Base-by-base conservation (phyloP, 1,140 invertebrate genomes). In the Trachymyrmex septentrionalis region DNA sequence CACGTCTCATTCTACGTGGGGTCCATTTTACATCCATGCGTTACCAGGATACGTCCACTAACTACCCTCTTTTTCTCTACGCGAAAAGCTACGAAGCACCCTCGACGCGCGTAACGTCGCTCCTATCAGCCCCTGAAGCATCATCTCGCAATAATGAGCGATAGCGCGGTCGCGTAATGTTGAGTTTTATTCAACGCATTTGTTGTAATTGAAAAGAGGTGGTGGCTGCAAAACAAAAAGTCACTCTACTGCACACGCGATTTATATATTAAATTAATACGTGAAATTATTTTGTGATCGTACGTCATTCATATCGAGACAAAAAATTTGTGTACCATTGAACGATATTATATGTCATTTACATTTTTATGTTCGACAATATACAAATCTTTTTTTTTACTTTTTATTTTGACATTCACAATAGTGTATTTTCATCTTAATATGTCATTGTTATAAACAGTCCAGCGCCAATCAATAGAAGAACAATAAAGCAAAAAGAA, bases 1-100 rank as follows among this genome's bases (percentile, higher is more conserved):
- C 34, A 16, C 10, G 38, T 69, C 71, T 57, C 82, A 34, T 48
- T 44, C 50, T 55, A 24, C 50, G 21, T 4, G 38, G 48, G 6
- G 48, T 48, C 55, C 48, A 24, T 86, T 86, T 75, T 27, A 67
- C 78, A 30, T 75, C 38, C 78, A 14, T 48, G 76, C 73, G 81
- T 87, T 88, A 87, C 80, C 78, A 50, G 78, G 55, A 85, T 82
- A 90, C 86, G 64, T 82, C 88, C 59, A 77, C 92, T 91, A 92
- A 91, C 91, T 86, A 92, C 91, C 91, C 91, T 87, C 87, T 80
- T 88, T 87, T 59, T 63, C 59, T 44, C 16, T 57, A 78, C 69
- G 66, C 30, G 30, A 81, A 69, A 69, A 86, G 73, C 59, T 30
- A 85, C 76, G 75, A 10, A 34, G 63, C 86, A 84, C 55, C 85